Percentiles rank a stretch among this genome's conserved stretches.
These are phyloP conservation scores for Sebastes elongatus DNA, from an alignment of 2,797 vertebrate species.

Conservation along the genomic window DNA sequence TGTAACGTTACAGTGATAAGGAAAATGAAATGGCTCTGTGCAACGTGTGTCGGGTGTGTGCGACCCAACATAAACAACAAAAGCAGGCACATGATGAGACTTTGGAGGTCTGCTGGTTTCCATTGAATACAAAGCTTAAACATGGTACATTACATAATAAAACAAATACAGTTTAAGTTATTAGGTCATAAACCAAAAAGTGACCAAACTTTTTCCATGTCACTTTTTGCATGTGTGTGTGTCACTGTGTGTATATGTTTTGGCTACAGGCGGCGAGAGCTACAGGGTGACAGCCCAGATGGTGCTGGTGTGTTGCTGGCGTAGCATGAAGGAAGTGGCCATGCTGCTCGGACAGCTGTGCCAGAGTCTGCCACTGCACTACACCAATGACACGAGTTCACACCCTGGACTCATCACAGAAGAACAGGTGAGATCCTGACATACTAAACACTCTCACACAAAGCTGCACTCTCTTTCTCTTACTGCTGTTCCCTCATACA, in stretches of 20 bases:
- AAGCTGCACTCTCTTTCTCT: background rate
- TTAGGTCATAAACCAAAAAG: background rate
- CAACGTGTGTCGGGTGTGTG: background rate
- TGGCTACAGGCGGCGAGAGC: conserved; percentile 65
- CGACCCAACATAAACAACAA: background rate
- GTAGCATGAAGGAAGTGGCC: conserved; percentile 97
- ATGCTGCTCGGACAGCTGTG: conserved; percentile 92
- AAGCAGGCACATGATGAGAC: background rate
- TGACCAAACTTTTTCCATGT: conserved; percentile 3
- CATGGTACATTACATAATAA: background rate
- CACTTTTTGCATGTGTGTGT: background rate
- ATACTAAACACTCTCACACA: background rate
- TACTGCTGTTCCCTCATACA: background rate
- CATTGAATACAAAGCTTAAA: background rate
- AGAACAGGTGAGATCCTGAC: conserved; percentile 86
- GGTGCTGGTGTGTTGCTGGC: conserved; percentile 97
- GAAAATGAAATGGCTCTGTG: background rate
- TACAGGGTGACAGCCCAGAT: conserved; percentile 96
- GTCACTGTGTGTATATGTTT: conserved; percentile 18
- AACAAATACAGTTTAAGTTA: background rate
- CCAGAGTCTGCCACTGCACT: conserved; percentile 85
- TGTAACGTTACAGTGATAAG: background rate
- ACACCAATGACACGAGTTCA: conserved; percentile 35
- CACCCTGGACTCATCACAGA: conserved; percentile 84
- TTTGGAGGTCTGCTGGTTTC: background rate